Percentiles rank a stretch among this genome's conserved stretches.
These are phyloP conservation scores for Helicolenus hilgendorfi DNA, from an alignment of 2,797 vertebrate genomes.

Conservation along the genomic window DNA sequence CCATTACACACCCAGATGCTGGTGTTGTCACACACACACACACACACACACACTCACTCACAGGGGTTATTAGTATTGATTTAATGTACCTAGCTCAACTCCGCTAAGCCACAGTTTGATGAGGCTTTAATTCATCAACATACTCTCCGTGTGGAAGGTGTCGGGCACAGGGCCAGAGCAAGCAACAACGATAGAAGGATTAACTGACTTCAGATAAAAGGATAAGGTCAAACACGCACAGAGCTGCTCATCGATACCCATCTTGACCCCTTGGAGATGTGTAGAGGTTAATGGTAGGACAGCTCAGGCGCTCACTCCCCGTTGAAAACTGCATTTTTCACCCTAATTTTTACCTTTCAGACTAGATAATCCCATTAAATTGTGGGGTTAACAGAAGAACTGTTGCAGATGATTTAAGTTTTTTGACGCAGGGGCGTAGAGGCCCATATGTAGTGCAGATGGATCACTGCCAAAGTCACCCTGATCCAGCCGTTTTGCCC, in stretches of 20 bases:
- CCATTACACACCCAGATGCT: constrained; percentile 16
- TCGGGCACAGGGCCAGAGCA: constrained; percentile 32
- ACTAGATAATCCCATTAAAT: constrained; percentile 66
- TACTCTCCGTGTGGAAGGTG: constrained; percentile 45
- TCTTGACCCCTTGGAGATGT: constrained; percentile 27
- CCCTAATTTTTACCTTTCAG: constrained; percentile 60
- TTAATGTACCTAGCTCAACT: constrained; percentile 67
- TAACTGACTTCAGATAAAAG: constrained; percentile 52
- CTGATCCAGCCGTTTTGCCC: constrained; percentile 44
- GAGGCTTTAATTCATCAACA: constrained; percentile 80
- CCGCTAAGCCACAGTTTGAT: constrained; percentile 71
- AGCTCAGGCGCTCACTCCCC: constrained; percentile 20
- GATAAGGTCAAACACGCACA: constrained; percentile 19
- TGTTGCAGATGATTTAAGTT: constrained; percentile 57
- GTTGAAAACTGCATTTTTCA: constrained; percentile 45
- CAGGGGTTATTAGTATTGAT: constrained; percentile 82
- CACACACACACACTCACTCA: constrained; percentile 15
- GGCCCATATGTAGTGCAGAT: constrained; percentile 13
- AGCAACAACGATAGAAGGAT: constrained; percentile 39
- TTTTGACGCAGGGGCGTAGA: constrained; percentile 40
- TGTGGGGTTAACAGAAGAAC: constrained; percentile 56
- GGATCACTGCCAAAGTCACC: constrained; percentile 65
- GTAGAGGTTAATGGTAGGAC: constrained; percentile 19
- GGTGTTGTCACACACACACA: constrained; percentile 47
- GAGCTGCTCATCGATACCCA: constrained; percentile 40